Conservation (phyloP, 2,113 vertebrate genomes). For the Synodontis membranacea region DNA sequence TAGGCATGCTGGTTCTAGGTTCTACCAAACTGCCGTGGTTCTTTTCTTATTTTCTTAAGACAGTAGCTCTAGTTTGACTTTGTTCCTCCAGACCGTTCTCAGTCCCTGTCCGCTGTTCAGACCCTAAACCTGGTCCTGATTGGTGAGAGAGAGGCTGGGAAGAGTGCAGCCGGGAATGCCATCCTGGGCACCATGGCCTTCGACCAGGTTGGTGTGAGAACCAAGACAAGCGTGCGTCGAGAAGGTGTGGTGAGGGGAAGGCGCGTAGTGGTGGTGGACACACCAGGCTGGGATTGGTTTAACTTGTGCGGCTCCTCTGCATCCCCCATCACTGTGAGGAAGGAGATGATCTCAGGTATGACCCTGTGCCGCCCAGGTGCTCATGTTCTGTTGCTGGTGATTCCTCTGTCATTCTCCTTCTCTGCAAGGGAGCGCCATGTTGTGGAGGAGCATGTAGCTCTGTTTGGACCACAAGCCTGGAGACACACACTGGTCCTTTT, state of each 20-base stretch:
- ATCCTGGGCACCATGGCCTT: conserved; percentile 44
- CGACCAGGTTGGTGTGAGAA: conserved; percentile 43
- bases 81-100: neutral
- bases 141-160: conserved; percentile 48
- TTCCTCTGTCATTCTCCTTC: conserved; percentile 52
- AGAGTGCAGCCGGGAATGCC: conserved; percentile 50
- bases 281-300: conserved; percentile 56
- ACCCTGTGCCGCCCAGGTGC: conserved; percentile 49
- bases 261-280: conserved; percentile 46
- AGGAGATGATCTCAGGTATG: conserved; percentile 46
- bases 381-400: conserved; percentile 51
- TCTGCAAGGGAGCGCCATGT: conserved; percentile 28
- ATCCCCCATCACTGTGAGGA: conserved; percentile 7
- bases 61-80: neutral
- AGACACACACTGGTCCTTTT: conserved; percentile 49
- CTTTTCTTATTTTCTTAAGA: neutral
- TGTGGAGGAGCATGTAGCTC: conserved; percentile 46
- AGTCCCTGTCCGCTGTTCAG: neutral
- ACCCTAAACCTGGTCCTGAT: conserved; percentile 40
- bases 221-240: conserved; percentile 13
- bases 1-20: neutral
- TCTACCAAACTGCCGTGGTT: neutral
- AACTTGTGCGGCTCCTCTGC: conserved; percentile 24
- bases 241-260: conserved; percentile 31
- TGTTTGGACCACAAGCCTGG: conserved; percentile 53